Base-by-base conservation (phyloP, 2,113 vertebrate genomes). In the Meles meles region DNA sequence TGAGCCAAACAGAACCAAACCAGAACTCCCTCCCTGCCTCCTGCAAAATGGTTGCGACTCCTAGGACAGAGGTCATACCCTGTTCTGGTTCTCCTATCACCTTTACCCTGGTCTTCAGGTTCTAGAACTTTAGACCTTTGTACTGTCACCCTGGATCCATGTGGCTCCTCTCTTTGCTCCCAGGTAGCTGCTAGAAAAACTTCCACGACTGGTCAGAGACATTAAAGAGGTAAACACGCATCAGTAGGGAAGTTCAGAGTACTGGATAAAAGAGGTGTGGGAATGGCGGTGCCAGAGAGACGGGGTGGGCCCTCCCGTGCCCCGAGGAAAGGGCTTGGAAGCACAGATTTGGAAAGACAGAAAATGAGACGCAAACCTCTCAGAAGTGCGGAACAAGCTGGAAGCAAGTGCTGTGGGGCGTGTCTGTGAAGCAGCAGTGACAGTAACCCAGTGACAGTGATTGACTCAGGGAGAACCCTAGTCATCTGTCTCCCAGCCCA, bases 401-500 rank as follows among this genome's bases (percentile, higher is more conserved):
- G 44, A 15, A 59, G 34, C 17, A 0, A 49, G 65, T 77, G 25
- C n/a, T 23, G 15, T 39, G 77, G 49, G 29, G 31, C 65, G 10
- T 10, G 6, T n/a, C 3, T 0, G 0, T 20, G 39, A 57, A 44
- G n/a, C 61, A 74, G 72, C 55, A n/a, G n/a, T 7, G n/a, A 61
- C 39, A 44, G 44, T 44, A 44, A 31, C 61, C 8, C 47, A 25
- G 31, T 4, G n/a, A 61, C 39, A 52, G 55, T 44, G 52, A 37
- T 14, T 7, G 52, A 52, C 72, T 63, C 44, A n/a, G 44, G 25
- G 42, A 63, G 57, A 9, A 8, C 0, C 44, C 42, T 8, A 9
- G 39, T n/a, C 18, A 0, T 31, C 67, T 37, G n/a, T 57, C 37
- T 42, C 17, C 52, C 37, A 67, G n/a, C 76, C 55, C 39, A 4